Conservation (phyloP, 1,140 invertebrate genomes). For the Drosophila tsacasi region DNA sequence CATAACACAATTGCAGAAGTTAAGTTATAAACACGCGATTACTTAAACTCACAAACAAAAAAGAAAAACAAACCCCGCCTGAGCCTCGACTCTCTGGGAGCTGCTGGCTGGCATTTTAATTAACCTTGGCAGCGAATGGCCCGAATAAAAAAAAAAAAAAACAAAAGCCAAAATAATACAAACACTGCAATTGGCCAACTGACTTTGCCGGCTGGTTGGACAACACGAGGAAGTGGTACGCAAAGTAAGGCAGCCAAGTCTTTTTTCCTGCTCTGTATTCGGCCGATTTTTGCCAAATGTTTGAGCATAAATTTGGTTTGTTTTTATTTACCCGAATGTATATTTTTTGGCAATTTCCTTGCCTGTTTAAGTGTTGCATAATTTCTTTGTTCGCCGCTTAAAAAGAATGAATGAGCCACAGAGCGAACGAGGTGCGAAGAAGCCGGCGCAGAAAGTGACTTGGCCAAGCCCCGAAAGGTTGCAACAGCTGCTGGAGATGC, state of each 20-base stretch:
- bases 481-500: slow-evolving; percentile 53
- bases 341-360: slow-evolving; percentile 62
- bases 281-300: slow-evolving; percentile 46
- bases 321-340: slow-evolving; percentile 20
- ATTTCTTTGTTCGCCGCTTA: slow-evolving; percentile 28
- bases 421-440: slow-evolving; percentile 45
- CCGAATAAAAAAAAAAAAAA: slow-evolving; percentile 60
- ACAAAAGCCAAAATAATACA: slow-evolving; percentile 58
- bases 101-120: slow-evolving; percentile 78
- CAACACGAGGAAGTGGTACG: slow-evolving; percentile 78
- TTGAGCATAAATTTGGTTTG: slow-evolving; percentile 61
- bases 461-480: slow-evolving; percentile 31
- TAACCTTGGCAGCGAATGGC: slow-evolving; percentile 80
- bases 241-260: slow-evolving; percentile 71
- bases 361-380: slow-evolving; percentile 35
- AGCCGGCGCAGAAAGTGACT: slow-evolving; percentile 37
- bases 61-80: slow-evolving; percentile 20
- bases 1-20: slow-evolving; percentile 67
- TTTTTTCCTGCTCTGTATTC: slow-evolving; percentile 62
- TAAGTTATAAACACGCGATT: slow-evolving; percentile 74
- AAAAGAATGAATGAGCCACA: slow-evolving; percentile 63
- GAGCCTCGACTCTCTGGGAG: slow-evolving; percentile 33
- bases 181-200: slow-evolving; percentile 78
- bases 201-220: slow-evolving; percentile 79
- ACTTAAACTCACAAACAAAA: slow-evolving; percentile 43